phyloP scores from a whole-genome alignment of 2,888 invertebrate genomes.

The Thumatha senex region DNA sequence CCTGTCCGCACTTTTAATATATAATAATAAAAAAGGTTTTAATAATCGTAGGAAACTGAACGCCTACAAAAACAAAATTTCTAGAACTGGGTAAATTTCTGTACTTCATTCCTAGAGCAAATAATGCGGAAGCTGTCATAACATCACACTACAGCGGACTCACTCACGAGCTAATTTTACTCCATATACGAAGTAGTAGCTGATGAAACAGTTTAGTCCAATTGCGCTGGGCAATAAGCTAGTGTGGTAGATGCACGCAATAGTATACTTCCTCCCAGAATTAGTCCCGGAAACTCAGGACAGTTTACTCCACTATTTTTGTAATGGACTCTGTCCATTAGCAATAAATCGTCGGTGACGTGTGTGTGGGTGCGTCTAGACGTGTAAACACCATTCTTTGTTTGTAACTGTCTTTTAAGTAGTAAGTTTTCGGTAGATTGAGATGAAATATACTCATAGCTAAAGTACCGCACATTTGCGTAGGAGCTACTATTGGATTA shows the following conservation, averaged over 20 bases:
- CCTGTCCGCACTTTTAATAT: too few relatives aligned
- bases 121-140: constrained; percentile 4
- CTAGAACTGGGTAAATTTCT: too few relatives aligned
- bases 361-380: constrained; percentile 38
- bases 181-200: constrained; percentile 21
- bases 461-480: background rate
- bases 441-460: too few relatives aligned
- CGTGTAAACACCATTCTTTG: constrained; percentile 30
- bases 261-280: constrained; percentile 28
- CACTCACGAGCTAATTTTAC: constrained; percentile 13
- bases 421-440: background rate
- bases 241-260: constrained; percentile 30
- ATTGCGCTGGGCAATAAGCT: constrained; percentile 41
- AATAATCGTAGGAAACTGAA: too few relatives aligned
- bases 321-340: constrained; percentile 72
- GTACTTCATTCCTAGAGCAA: too few relatives aligned
- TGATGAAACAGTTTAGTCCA: constrained; percentile 34
- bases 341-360: constrained; percentile 48
- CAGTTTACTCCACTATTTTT: constrained; percentile 53
- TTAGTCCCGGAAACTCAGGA: constrained; percentile 43
- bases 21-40: too few relatives aligned
- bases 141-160: constrained; percentile 11
- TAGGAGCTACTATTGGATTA: background rate
- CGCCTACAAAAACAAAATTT: too few relatives aligned
- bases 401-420: constrained; percentile 14